phyloP scores from a whole-genome alignment of 2,888 invertebrate species.

The Tanypteryx hageni region DNA sequence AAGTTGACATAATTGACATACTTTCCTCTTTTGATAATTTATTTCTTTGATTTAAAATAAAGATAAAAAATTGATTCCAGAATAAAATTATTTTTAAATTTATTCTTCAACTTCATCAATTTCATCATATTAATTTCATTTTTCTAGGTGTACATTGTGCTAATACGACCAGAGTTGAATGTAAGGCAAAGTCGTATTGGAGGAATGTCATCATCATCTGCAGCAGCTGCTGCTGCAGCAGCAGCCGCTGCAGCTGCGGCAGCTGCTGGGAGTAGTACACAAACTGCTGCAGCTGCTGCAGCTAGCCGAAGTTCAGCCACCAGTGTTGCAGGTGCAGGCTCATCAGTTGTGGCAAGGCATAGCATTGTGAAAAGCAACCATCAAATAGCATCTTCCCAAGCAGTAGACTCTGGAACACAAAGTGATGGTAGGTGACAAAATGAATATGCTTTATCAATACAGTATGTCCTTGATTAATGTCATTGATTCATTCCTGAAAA shows the following conservation, averaged over 20 bases:
- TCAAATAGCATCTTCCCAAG: slow-evolving; percentile 69
- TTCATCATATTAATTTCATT: background rate
- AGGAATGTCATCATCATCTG: slow-evolving; percentile 76
- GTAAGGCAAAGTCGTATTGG: slow-evolving; percentile 93
- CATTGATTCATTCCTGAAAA: too few species aligned
- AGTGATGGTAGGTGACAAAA: slow-evolving; percentile 72
- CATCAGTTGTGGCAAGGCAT: slow-evolving; percentile 66
- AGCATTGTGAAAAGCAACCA: slow-evolving; percentile 52
- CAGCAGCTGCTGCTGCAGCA: slow-evolving; percentile 56
- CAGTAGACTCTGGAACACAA: slow-evolving; percentile 74
- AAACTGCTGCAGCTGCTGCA: slow-evolving; percentile 51
- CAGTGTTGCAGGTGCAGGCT: slow-evolving; percentile 42
- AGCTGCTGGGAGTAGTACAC: slow-evolving; percentile 61
- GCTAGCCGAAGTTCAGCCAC: slow-evolving; percentile 56
- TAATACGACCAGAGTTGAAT: slow-evolving; percentile 92
- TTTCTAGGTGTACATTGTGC: slow-evolving; percentile 89
- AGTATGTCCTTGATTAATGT: too few species aligned
- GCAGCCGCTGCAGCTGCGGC: slow-evolving; percentile 16
- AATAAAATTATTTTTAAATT: too few species aligned
- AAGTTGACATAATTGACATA: too few species aligned
- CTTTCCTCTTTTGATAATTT: too few species aligned
- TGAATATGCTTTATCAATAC: background rate
- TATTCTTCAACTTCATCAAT: background rate
- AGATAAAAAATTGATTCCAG: too few species aligned
- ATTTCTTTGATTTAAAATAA: too few species aligned